Evolutionary conservation across 2,113 vertebrate genomes (phyloP).

Genomic region (Piaya cayana): DNA sequence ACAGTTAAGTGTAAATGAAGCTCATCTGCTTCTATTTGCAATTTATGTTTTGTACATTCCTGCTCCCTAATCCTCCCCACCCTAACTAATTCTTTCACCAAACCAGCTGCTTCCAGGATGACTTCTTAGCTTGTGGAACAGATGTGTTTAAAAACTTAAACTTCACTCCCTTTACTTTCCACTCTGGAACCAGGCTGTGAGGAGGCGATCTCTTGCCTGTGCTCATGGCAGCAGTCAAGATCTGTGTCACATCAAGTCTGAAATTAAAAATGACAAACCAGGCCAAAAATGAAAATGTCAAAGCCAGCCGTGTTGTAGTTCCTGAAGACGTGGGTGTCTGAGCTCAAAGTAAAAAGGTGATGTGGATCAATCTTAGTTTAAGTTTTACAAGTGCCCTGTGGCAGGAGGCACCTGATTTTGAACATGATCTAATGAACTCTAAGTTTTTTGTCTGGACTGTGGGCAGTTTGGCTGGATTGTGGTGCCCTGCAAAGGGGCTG

Average conservation of each 20-base stretch:
- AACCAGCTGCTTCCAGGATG: neutral
- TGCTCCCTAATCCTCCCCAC: neutral
- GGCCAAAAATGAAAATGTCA: slow-evolving; percentile 11
- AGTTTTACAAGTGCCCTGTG: neutral
- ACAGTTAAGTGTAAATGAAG: neutral
- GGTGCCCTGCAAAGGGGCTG: neutral
- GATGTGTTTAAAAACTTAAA: neutral
- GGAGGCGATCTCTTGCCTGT: neutral
- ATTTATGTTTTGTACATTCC: neutral
- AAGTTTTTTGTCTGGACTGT: neutral
- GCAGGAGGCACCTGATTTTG: neutral
- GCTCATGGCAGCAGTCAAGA: neutral
- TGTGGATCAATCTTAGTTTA: neutral
- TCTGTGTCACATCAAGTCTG: neutral
- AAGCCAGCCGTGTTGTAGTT: neutral
- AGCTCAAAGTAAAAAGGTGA: neutral
- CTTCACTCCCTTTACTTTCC: neutral
- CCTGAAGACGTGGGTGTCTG: neutral
- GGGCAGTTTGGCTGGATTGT: neutral
- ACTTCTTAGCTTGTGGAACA: neutral
- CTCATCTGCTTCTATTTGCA: neutral
- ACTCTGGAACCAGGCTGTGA: neutral
- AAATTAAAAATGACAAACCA: neutral
- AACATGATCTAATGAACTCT: neutral
- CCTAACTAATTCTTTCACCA: neutral